Evolutionary conservation across 1,140 invertebrate genomes (phyloP), one percentile per base, ranked within the genome.

Genomic region (Nebria ingens): DNA sequence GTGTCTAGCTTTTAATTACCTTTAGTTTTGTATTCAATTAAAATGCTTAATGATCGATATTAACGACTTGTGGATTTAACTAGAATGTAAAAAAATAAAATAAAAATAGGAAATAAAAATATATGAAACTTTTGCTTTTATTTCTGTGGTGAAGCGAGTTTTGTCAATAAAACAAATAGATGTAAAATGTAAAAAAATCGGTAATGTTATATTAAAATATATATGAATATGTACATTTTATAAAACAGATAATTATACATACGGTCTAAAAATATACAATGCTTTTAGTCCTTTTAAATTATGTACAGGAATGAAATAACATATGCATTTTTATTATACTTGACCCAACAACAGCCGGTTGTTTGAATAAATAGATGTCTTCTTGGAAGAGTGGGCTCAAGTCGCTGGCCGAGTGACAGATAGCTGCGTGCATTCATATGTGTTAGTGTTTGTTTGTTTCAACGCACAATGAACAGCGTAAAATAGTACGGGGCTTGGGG

Each of bases 291-390:
- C 13, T 50, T 51, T 51, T 51, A 21, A 2, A 21, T n/a, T 51
- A 21, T 51, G 19, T 51, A 51, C 21, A 22, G 50, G 19, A 51
- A 51, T 20, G 21, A 51, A 21, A 51, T 21, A 51, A 51, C 40
- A 45, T 45, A 45, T 45, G 40, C 15, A 45, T 45, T 45, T n/a
- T 45, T 45, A 45, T 45, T 45, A 45, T 45, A 45, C 40, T 45
- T 45, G 40, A 45, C 40, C 40, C 40, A 45, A 45, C 9, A 45
- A 51, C 21, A 21, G 50, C 19, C 19, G 19, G 50, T 17, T 22
- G 21, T 13, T 21, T 21, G 19, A 51, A 51, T 22, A 51, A 51
- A 21, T 51, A 21, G 19, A 21, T 51, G 40, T 45, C 40, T 45
- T 45, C 40, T 45, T 11, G 17, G 40, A 45, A 45, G 40, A 45